Conservation (phyloP, 2,888 invertebrate species). For the Sialis lutaria region DNA sequence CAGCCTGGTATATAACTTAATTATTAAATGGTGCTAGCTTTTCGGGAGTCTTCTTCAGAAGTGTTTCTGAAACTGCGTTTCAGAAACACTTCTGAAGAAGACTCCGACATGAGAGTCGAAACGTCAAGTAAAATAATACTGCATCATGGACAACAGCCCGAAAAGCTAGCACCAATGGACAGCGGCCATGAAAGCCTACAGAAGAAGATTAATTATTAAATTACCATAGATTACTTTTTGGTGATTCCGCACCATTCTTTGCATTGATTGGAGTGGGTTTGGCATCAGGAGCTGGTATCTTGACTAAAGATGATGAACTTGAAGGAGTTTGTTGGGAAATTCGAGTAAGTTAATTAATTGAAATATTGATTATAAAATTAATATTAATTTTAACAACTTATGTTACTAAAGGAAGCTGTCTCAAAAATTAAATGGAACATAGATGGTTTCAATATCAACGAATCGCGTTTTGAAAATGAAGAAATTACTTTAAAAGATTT, state of each 20-base stretch:
- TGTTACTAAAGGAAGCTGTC: slow-evolving; percentile 31
- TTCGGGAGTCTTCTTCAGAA: too few species aligned
- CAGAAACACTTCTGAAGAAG: too few species aligned
- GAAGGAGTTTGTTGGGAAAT: slow-evolving; percentile 68
- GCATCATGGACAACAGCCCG: too few species aligned
- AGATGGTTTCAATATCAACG: slow-evolving; percentile 26
- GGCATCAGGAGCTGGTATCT: slow-evolving; percentile 52
- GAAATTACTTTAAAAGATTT: slow-evolving; percentile 38
- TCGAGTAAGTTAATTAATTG: slow-evolving; percentile 27
- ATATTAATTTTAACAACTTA: too few species aligned
- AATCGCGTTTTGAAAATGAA: slow-evolving; percentile 21
- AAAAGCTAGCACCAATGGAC: too few species aligned
- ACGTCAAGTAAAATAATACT: too few species aligned
- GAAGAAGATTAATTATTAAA: neutral
- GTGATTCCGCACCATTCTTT: slow-evolving; percentile 56
- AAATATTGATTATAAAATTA: neutral
- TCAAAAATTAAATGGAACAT: slow-evolving; percentile 36
- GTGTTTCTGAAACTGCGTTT: too few species aligned
- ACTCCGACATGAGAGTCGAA: too few species aligned
- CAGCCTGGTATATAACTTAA: too few species aligned
- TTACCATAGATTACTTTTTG: slow-evolving; percentile 34
- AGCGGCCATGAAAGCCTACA: neutral
- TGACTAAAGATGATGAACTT: slow-evolving; percentile 59
- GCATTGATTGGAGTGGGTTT: slow-evolving; percentile 56
- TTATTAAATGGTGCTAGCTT: too few species aligned